Percentiles rank a stretch among this genome's conserved stretches.
phyloP scores from a whole-genome alignment of 2,113 vertebrate genomes.

The Synodontis membranacea region DNA sequence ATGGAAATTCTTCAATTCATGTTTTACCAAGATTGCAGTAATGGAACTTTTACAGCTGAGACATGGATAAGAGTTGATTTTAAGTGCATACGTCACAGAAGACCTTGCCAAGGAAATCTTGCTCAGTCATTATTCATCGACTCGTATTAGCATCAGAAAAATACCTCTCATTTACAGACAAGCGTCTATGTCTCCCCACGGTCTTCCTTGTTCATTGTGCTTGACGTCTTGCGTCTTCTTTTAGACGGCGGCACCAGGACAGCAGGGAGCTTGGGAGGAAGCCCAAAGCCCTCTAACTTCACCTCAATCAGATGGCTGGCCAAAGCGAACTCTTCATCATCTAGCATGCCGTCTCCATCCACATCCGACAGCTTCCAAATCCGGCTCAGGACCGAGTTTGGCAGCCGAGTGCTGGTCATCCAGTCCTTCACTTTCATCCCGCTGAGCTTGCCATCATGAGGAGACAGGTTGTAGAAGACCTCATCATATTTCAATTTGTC shows the following conservation, averaged over 20 bases:
- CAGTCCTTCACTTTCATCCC: constrained; percentile 87
- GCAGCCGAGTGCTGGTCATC: constrained; percentile 90
- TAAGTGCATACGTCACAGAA: neutral
- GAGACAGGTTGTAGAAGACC: constrained; percentile 90
- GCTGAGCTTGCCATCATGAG: constrained; percentile 86
- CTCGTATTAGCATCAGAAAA: neutral
- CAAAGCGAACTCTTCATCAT: constrained; percentile 90
- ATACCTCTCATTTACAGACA: neutral
- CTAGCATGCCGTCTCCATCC: constrained; percentile 89
- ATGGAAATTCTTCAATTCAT: neutral
- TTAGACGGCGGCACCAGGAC: constrained; percentile 88
- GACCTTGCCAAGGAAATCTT: neutral
- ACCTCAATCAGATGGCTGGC: constrained; percentile 91
- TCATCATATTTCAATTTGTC: constrained; percentile 94
- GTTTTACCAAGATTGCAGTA: neutral
- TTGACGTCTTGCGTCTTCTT: constrained; percentile 76
- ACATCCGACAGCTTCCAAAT: constrained; percentile 95
- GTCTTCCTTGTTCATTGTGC: neutral
- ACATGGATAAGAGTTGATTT: neutral
- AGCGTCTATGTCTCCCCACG: neutral
- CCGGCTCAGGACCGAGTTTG: constrained; percentile 87
- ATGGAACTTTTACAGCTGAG: neutral
- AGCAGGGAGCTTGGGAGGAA: constrained; percentile 82
- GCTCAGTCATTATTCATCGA: neutral
- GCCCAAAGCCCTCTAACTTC: constrained; percentile 88